A percentile compares a stretch with the other conserved stretches of the same genome.
These are phyloP conservation scores for Antheraea pernyi DNA, from an alignment of 1,140 invertebrate species.

Conservation along the genomic window DNA sequence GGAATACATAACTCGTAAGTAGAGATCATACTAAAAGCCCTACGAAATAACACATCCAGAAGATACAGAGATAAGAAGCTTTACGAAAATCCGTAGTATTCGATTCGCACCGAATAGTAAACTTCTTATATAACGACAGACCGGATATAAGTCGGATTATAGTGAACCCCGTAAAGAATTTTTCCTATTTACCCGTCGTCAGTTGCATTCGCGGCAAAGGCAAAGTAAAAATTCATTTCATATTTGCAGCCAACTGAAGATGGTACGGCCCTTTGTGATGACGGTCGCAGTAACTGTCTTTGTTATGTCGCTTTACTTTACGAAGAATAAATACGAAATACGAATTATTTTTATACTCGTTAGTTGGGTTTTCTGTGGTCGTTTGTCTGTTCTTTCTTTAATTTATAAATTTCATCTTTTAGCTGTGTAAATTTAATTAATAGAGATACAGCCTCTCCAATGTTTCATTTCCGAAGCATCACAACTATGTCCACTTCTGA, in stretches of 20 bases:
- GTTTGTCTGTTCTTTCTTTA: too few relatives aligned
- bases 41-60: not conserved
- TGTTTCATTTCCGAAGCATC: too few relatives aligned
- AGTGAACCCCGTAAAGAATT: constrained; percentile 48
- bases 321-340: too few relatives aligned
- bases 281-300: not conserved
- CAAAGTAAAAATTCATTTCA: constrained; percentile 49
- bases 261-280: constrained; percentile 25
- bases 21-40: not conserved
- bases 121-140: constrained; percentile 39
- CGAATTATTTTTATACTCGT: too few relatives aligned
- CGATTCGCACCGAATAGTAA: constrained; percentile 33
- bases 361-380: too few relatives aligned
- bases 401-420: too few relatives aligned
- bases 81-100: constrained; percentile 22
- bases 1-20: not conserved
- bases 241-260: constrained; percentile 34
- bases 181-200: constrained; percentile 44
- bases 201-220: constrained; percentile 47
- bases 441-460: too few relatives aligned
- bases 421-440: too few relatives aligned
- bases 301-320: not conserved
- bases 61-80: constrained; percentile 30
- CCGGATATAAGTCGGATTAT: constrained; percentile 49
- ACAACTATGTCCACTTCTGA: too few relatives aligned